phyloP scores from a whole-genome alignment of 2,797 vertebrate genomes.

The Diplodus puntazzo region DNA sequence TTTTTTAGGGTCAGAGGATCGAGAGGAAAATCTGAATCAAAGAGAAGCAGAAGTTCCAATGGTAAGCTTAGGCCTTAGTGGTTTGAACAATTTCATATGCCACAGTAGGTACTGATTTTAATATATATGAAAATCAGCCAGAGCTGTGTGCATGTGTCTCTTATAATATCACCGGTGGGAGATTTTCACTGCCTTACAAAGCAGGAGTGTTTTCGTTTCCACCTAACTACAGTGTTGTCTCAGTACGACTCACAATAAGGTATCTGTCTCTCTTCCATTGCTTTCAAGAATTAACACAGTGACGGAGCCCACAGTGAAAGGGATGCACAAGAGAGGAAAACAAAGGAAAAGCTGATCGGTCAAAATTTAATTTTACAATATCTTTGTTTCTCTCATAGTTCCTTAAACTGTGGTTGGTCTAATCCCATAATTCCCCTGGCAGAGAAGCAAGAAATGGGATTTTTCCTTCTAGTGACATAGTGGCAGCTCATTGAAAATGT shows the following conservation, averaged over 20 bases:
- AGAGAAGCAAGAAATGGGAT: conserved; percentile 85
- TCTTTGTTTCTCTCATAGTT: conserved; percentile 61
- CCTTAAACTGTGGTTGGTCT: conserved; percentile 70
- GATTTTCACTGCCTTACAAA: conserved; percentile 90
- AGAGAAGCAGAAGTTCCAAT: conserved; percentile 83
- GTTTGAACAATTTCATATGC: conserved; percentile 90
- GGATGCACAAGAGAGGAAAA: conserved; percentile 23
- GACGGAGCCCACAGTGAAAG: conserved; percentile 4
- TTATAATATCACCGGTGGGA: conserved; percentile 91
- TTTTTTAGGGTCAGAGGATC: conserved; percentile 82
- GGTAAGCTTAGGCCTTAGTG: conserved; percentile 87
- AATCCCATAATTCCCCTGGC: conserved; percentile 86
- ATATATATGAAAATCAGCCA: conserved; percentile 99
- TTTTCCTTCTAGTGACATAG: conserved; percentile 86
- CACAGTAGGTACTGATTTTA: conserved; percentile 92
- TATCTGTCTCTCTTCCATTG: conserved; percentile 42
- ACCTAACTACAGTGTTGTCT: conserved; percentile 52
- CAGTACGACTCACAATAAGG: conserved; percentile 47
- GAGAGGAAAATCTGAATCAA: conserved; percentile 78
- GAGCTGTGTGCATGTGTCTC: conserved; percentile 91
- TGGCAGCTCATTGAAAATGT: conserved; percentile 99
- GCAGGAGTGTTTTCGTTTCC: conserved; percentile 62
- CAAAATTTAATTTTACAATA: conserved; percentile 46
- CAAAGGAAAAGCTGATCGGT: conserved; percentile 45
- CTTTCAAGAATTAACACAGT: conserved; percentile 50